Conservation (phyloP, 2,113 vertebrate genomes). For the Ictidomys tridecemlineatus region DNA sequence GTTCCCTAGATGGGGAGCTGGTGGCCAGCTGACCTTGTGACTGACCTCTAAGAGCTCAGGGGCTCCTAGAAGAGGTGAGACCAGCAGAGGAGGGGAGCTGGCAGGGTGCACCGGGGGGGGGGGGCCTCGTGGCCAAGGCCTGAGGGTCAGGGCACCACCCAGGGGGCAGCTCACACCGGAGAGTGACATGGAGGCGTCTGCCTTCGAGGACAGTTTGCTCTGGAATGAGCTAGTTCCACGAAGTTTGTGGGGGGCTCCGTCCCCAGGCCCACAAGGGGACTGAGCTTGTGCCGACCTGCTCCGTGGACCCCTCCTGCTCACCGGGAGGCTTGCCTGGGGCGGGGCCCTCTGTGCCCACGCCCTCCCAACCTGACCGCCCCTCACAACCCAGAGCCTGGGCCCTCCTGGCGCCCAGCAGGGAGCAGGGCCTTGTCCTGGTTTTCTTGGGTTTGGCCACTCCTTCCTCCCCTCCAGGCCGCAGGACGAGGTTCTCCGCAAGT, state of each 20-base stretch:
- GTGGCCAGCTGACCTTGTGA: neutral
- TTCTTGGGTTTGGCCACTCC: rapidly evolving
- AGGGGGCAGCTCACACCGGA: neutral
- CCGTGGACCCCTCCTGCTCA: neutral
- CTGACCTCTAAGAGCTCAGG: neutral
- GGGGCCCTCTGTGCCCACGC: rapidly evolving
- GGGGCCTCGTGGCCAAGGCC: neutral
- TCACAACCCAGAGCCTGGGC: neutral
- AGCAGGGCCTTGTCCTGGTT: neutral
- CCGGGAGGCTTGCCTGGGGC: rapidly evolving
- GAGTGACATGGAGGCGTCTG: neutral
- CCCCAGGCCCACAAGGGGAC: rapidly evolving
- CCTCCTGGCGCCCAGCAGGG: neutral
- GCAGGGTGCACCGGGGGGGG: rapidly evolving
- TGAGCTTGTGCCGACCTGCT: neutral
- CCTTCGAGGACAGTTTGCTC: neutral
- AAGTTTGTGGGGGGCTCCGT: neutral
- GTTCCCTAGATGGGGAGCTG: neutral
- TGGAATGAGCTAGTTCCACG: neutral
- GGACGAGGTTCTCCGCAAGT: neutral
- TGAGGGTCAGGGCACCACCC: rapidly evolving
- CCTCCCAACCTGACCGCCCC: neutral
- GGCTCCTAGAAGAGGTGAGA: neutral
- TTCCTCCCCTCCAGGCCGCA: neutral
- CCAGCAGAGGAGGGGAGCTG: too few relatives aligned